Evolutionary conservation across 2,797 vertebrate species (phyloP), one percentile per base, ranked within the genome.

Genomic region (Pseudotriccus pelzelni): DNA sequence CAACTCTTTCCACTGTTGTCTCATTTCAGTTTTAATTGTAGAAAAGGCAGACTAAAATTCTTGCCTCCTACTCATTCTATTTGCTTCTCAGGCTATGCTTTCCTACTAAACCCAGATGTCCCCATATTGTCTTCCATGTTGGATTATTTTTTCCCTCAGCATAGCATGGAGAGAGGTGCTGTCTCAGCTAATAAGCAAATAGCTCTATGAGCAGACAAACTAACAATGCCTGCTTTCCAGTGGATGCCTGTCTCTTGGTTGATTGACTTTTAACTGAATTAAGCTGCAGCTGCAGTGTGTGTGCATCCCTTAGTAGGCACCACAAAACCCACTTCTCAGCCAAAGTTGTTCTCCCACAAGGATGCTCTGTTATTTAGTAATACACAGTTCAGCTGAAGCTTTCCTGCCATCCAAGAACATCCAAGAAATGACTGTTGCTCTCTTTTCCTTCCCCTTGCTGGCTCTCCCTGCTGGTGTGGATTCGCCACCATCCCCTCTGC

Each of bases 141-240:
- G 50, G 37, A 34, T 78, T 77, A 27, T 34, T 64, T 80, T 87
- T 87, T 59, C 67, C 73, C 13, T 6, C 43, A 75, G 43, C 0
- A 1, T 37, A 22, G 7, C 10, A 2, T 8, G 10, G 79, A 66
- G 62, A 58, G 79, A 60, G 37, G 18, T 84, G 76, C 83, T 81
- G 46, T 78, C 69, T 90, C 73, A 63, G 80, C 85, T 93, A 81
- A 94, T 75, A 86, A 88, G 59, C 69, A 94, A 32, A 86, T 59
- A 30, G 1, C 43, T 78, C 53, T 27, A 18, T 4, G 27, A 87
- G 78, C 76, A 88, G 79, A 66, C 85, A 81, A 23, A 80, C 47
- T 85, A 74, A 49, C 8, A n/a, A 30, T 34, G 67, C 50, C 92
- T 93, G 81, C 80, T 79, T 90, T 86, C 76, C 85, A 55, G 1